Evolutionary conservation across 2,888 invertebrate species (phyloP), one percentile per base, ranked within the genome.

Genomic region (Podabrus alpinus): DNA sequence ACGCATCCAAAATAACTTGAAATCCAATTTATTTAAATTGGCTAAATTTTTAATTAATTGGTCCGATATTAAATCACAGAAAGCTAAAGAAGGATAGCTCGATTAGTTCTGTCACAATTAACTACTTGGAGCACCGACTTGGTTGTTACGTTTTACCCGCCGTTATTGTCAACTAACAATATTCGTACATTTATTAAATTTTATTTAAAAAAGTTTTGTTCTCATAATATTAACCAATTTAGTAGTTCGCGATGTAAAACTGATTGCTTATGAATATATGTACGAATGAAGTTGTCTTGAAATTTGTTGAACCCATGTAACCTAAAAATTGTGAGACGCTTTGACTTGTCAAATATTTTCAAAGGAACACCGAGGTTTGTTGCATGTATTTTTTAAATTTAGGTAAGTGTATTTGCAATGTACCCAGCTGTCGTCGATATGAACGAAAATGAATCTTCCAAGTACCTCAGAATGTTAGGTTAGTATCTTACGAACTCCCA

Each of bases 361-460:
- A 25, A 66, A 59, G 15, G 29, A 29, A 66, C 15, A 67, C 25
- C 60, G 25, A 60, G 59, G 64, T 74, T 68, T 73, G 60, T 60
- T 59, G 61, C 19, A 62, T 71, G 10, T 59, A 11, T 69, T 69
- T 70, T 16, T 75, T 69, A 25, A 69, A 61, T 29, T 59, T 15
- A 25, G 59, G 62, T 64, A 21, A 64, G 17, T 64, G 17, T 64
- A 66, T 69, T 68, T 76, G 85, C 84, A 79, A 90, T 89, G 90
- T 91, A 92, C 93, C 94, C 95, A 80, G 89, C 92, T 88, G 89
- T 93, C 79, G 89, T 94, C 82, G 94, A 96, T 89, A 92, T 96
- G 92, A 93, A 94, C 83, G 92, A 93, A 86, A 96, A 96, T 88
- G 96, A 97, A 88, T 96, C 95, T 88, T 93, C 94, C 88, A 92